phyloP scores from a whole-genome alignment of 2,888 invertebrate species.

The Tipula vernalis region DNA sequence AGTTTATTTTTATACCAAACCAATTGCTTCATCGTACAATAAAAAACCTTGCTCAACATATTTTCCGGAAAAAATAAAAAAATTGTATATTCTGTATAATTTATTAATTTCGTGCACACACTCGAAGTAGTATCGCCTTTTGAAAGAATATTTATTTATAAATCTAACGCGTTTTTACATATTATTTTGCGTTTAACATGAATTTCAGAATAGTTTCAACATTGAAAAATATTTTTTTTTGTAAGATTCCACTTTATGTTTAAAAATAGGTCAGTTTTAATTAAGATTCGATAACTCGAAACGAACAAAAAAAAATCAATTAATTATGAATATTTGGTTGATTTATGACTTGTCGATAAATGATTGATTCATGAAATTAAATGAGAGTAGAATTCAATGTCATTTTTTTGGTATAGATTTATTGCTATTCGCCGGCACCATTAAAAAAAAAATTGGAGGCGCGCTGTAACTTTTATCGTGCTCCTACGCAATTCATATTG shows the following conservation, averaged over 20 bases:
- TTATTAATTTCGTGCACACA: background rate
- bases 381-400: background rate
- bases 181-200: background rate
- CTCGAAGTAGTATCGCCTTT: background rate
- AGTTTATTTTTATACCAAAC: background rate
- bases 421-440: background rate
- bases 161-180: background rate
- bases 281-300: background rate
- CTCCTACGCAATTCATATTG: background rate
- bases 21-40: background rate
- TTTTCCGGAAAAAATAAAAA: background rate
- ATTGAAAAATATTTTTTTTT: background rate
- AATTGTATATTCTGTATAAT: background rate
- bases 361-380: background rate
- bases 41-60: constrained; percentile 8
- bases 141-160: background rate
- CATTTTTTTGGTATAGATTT: background rate
- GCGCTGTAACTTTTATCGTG: background rate
- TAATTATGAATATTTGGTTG: background rate
- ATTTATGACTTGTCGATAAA: background rate
- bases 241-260: background rate
- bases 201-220: background rate
- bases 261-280: background rate
- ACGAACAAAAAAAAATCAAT: background rate
- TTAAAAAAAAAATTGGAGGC: background rate